These are phyloP conservation scores for Micrasema minimum DNA, from an alignment of 1,140 invertebrate species.

Conservation along the genomic window DNA sequence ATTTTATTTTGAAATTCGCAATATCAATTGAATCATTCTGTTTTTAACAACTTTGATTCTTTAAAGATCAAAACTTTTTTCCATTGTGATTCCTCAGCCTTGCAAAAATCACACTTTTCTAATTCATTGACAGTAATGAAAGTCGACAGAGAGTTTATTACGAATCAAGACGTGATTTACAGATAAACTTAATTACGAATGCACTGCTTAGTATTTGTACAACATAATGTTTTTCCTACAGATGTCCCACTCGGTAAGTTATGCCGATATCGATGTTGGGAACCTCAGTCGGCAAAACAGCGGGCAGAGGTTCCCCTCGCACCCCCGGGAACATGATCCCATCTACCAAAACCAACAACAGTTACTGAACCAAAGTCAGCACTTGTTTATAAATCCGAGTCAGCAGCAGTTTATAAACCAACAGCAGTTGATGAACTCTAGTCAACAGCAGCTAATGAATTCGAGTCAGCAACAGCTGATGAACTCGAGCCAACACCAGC, in stretches of 20 bases:
- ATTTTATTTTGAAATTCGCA: too few species aligned
- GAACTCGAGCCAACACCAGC: constrained; percentile 55
- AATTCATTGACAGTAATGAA: too few species aligned
- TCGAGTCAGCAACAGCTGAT: constrained; percentile 51
- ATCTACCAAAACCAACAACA: constrained; percentile 67
- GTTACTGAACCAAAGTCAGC: constrained; percentile 64
- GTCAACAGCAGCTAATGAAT: constrained; percentile 56
- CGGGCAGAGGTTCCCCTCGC: constrained; percentile 52
- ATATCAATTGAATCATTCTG: too few species aligned
- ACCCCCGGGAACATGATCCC: constrained; percentile 57
- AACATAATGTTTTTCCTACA: constrained; percentile 15
- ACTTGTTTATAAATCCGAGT: too few species aligned
- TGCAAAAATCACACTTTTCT: too few species aligned
- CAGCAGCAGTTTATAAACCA: constrained; percentile 64
- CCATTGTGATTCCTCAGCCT: too few species aligned
- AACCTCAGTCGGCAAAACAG: constrained; percentile 65
- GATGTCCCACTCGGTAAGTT: constrained; percentile 42
- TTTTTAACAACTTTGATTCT: too few species aligned
- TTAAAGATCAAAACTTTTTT: too few species aligned
- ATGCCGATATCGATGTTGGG: constrained; percentile 56
- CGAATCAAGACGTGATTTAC: too few species aligned
- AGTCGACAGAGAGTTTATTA: too few species aligned
- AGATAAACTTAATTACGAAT: too few species aligned
- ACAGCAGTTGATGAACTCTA: constrained; percentile 58
- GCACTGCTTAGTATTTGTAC: too few species aligned